phyloP scores from a whole-genome alignment of 2,797 vertebrate species.

The Clarias laeviceps region DNA sequence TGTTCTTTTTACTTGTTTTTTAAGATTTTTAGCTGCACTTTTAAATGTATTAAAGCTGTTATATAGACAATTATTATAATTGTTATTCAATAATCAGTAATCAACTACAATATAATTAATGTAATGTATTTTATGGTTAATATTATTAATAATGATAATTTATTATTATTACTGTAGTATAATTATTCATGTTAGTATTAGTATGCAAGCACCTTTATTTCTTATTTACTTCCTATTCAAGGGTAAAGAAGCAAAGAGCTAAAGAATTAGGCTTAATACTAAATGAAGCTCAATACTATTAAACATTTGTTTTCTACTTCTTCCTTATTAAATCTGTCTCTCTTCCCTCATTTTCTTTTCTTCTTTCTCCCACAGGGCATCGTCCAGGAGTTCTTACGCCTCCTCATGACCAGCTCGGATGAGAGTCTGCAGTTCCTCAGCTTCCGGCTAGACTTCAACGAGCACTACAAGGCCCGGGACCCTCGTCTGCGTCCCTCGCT shows the following conservation, averaged over 20 bases:
- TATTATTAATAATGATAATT: not conserved
- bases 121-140: not conserved
- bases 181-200: not conserved
- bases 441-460: constrained; percentile 96
- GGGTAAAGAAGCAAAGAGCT: not conserved
- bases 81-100: not conserved
- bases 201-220: not conserved
- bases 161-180: not conserved
- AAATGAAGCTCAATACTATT: not conserved
- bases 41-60: not conserved
- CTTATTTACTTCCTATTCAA: not conserved
- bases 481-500: constrained; percentile 88
- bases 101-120: not conserved
- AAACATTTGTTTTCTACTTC: not conserved
- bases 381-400: constrained; percentile 94
- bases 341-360: not conserved
- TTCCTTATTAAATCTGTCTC: not conserved
- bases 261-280: not conserved
- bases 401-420: constrained; percentile 88
- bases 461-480: constrained; percentile 93
- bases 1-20: not conserved
- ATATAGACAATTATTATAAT: not conserved
- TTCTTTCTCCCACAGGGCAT: constrained; percentile 78
- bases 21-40: not conserved
- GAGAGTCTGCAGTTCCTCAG: constrained; percentile 96